Conservation (phyloP, 2,113 vertebrate genomes). For the Mohoua ochrocephala region DNA sequence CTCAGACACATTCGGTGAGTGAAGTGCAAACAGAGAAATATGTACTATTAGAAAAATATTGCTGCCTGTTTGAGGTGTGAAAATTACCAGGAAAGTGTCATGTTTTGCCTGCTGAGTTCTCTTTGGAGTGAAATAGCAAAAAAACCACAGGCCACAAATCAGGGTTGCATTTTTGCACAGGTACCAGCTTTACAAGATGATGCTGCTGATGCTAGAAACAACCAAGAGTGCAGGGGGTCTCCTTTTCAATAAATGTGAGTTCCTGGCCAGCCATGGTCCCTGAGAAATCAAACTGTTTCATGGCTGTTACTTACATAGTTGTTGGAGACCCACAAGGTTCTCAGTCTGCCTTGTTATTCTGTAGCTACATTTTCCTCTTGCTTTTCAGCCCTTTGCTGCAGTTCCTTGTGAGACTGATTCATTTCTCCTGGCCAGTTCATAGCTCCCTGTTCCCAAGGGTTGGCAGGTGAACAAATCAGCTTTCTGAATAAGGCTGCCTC, state of each 20-base stretch:
- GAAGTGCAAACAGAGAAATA: background rate
- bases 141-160: background rate
- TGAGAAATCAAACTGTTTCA: background rate
- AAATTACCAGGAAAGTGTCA: background rate
- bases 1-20: background rate
- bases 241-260: background rate
- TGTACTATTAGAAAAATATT: background rate
- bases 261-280: rapidly evolving
- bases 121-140: background rate
- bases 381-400: background rate
- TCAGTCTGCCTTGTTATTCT: background rate
- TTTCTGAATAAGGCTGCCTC: background rate
- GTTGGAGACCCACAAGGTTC: rapidly evolving
- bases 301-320: background rate
- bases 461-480: background rate
- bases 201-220: background rate
- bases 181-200: background rate
- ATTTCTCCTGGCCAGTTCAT: background rate
- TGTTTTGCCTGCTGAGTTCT: background rate
- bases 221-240: background rate
- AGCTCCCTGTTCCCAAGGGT: background rate
- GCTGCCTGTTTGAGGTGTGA: background rate
- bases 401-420: background rate
- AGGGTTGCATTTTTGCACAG: background rate
- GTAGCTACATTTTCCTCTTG: background rate